Evolutionary conservation across 2,888 invertebrate species (phyloP), one percentile per base, ranked within the genome.

Genomic region (Drosophila villosipedis): DNA sequence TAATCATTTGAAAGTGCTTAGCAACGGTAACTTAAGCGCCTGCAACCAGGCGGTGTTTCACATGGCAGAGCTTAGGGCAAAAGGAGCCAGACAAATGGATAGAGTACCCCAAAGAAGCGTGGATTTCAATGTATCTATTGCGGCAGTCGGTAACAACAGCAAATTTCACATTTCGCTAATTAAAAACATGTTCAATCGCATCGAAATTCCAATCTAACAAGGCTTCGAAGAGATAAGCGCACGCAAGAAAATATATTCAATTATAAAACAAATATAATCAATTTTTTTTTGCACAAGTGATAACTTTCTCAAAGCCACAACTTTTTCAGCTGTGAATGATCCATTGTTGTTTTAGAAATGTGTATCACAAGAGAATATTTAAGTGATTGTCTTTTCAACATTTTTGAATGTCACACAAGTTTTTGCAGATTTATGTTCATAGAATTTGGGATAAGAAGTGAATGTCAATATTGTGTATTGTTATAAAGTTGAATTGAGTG

Each of bases 1-100:
- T 83, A 80, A 80, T 80, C 83, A 80, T 76, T 80, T 41, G 80
- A 80, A 80, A 80, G 67, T 80, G 76, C 80, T 75, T 82, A 72
- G 76, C 80, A 78, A 81, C 78, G 62, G 78, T 81, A 60, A 57
- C 78, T 68, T 70, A 33, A 25, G 22, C 19, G 50, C n/a, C 31
- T 31, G 43, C 33, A 22, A 22, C 14, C n/a, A 37, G 28, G 43
- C 39, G 61, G 63, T 58, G 67, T 50, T 63, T 53, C 74, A 39
- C 28, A 22, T 67, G 64, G 62, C 52, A 68, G 22, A 53, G 67
- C 72, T 62, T 55, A 54, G 49, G 70, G 62, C 72, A 43, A 75
- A 50, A 30, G 28, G 55, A 66, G 70, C 62, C 54, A 57, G 65
- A 63, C 73, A 73, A 63, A 78, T 65, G 33, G 25, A n/a, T 41